These are phyloP conservation scores for Panthera uncia DNA, from an alignment of 2,113 vertebrate species.

Conservation along the genomic window DNA sequence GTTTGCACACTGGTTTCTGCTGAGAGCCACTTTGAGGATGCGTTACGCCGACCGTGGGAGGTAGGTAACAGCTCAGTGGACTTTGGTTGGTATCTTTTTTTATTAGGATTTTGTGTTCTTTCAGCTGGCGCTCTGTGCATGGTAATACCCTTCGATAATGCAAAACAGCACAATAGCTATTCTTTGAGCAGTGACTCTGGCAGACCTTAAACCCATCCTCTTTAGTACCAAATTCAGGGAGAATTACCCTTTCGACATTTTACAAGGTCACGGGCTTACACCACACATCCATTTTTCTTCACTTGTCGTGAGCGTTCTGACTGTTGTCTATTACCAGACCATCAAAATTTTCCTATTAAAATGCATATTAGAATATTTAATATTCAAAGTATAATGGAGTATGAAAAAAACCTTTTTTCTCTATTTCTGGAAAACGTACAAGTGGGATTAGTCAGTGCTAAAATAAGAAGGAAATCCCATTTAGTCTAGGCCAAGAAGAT, in stretches of 20 bases:
- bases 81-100: rapidly evolving
- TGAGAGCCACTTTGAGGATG: rapidly evolving
- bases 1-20: background rate
- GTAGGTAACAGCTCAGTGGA: background rate
- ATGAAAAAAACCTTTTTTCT: background rate
- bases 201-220: background rate
- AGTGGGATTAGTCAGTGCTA: background rate
- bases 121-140: rapidly evolving
- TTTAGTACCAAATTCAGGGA: rapidly evolving
- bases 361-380: conserved; percentile 52
- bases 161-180: background rate
- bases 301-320: background rate
- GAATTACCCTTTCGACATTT: background rate
- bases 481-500: background rate
- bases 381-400: background rate
- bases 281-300: background rate
- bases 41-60: background rate
- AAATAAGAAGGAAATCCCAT: background rate
- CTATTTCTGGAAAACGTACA: background rate
- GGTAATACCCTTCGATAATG: background rate
- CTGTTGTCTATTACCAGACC: background rate
- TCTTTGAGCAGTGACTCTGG: background rate
- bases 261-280: background rate
- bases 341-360: conserved; percentile 5
- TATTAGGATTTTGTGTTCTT: background rate